Conservation (phyloP, 2,888 invertebrate genomes). For the Parnassius mnemosyne region DNA sequence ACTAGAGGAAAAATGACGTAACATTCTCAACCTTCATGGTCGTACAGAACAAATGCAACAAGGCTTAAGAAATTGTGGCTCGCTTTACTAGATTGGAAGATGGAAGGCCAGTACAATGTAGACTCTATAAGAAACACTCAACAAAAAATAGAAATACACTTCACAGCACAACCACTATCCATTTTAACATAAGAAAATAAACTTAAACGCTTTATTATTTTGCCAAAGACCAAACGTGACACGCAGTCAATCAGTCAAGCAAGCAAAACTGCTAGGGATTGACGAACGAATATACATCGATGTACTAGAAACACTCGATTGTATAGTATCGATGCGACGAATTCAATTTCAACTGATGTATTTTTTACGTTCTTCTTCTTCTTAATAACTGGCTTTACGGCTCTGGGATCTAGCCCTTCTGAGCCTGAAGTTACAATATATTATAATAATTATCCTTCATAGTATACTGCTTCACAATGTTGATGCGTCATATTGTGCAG, state of each 20-base stretch:
- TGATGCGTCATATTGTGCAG: no score
- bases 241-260: slow-evolving; percentile 81
- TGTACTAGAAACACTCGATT: no score
- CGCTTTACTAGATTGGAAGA: slow-evolving; percentile 37
- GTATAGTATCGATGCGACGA: no score
- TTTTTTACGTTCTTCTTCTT: no score
- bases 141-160: slow-evolving; percentile 42
- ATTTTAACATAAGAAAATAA: slow-evolving; percentile 53
- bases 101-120: slow-evolving; percentile 41
- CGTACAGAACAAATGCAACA: slow-evolving; percentile 67
- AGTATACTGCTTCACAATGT: no score
- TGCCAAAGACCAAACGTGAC: slow-evolving; percentile 75
- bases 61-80: slow-evolving; percentile 55
- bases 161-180: slow-evolving; percentile 40
- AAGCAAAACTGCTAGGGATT: slow-evolving; percentile 31
- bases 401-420: no score
- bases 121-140: slow-evolving; percentile 41
- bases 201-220: slow-evolving; percentile 66
- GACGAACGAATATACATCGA: no score
- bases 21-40: slow-evolving; percentile 81
- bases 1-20: slow-evolving; percentile 77
- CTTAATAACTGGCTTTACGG: no score
- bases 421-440: no score
- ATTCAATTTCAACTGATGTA: no score
- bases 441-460: no score